Evolutionary conservation across 2,113 vertebrate genomes (phyloP).

Genomic region (Oenanthe melanoleuca): DNA sequence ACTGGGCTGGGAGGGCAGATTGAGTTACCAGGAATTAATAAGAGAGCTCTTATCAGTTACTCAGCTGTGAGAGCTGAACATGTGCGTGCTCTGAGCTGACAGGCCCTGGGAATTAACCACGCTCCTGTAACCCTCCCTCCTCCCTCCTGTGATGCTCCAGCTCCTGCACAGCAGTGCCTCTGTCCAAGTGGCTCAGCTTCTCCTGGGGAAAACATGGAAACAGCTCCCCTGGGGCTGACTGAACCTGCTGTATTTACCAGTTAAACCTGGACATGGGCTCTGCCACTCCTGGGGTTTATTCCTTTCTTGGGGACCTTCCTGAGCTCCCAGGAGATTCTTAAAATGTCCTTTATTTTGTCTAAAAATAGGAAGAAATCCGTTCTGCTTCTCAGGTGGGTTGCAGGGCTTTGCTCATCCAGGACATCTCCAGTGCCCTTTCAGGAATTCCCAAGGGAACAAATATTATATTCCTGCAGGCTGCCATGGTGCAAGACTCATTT

Average conservation of each 20-base stretch:
- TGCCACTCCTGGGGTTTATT: neutral
- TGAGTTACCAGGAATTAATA: constrained; percentile 22
- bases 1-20: constrained; percentile 1
- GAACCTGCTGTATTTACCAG: neutral
- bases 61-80: neutral
- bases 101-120: neutral
- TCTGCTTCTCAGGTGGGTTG: neutral
- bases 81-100: neutral
- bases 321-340: neutral
- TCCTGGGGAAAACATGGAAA: neutral
- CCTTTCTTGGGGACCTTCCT: neutral
- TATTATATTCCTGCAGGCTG: neutral
- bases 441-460: neutral
- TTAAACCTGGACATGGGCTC: neutral
- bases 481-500: neutral
- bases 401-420: neutral
- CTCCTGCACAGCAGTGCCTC: neutral
- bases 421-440: neutral
- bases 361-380: neutral
- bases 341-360: neutral
- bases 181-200: neutral
- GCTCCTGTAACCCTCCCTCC: neutral
- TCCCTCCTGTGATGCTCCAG: neutral
- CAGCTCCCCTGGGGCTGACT: neutral
- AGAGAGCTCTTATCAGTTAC: constrained; percentile 1